phyloP scores from a whole-genome alignment of 2,797 vertebrate genomes.

The Hypotaenidia okinawae region DNA sequence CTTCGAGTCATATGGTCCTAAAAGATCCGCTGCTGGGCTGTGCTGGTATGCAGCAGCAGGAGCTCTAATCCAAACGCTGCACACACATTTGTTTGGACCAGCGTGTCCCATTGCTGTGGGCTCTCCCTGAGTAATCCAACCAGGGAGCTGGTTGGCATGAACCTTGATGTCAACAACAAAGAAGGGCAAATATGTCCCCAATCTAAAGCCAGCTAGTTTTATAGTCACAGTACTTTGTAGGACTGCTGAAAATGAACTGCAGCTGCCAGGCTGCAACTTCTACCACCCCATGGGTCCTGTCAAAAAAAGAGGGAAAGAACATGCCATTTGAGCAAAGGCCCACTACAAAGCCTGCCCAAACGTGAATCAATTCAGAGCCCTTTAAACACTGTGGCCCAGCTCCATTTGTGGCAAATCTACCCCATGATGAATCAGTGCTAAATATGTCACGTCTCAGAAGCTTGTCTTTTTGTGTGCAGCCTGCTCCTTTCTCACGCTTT shows the following conservation, averaged over 20 bases:
- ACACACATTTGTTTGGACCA: not conserved
- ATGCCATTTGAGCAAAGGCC: not conserved
- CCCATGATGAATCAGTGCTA: slow-evolving; percentile 21
- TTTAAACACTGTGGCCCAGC: not conserved
- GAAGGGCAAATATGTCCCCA: not conserved
- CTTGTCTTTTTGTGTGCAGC: slow-evolving; percentile 5
- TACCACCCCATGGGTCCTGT: not conserved
- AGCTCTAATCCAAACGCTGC: not conserved
- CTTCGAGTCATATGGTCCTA: not conserved
- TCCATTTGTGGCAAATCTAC: not conserved
- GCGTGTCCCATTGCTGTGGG: not conserved
- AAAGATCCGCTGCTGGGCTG: rapidly evolving
- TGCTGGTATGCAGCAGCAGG: not conserved
- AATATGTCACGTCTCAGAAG: slow-evolving; percentile 20
- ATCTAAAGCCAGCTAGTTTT: not conserved
- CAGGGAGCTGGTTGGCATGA: not conserved
- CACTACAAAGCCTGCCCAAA: not conserved
- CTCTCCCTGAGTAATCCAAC: not conserved
- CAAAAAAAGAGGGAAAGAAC: not conserved
- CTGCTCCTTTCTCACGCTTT: slow-evolving; percentile 52
- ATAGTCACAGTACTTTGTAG: not conserved
- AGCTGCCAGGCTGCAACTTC: not conserved
- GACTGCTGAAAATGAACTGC: not conserved
- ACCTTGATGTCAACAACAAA: not conserved
- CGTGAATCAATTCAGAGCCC: not conserved